Conservation (phyloP, 2,113 vertebrate genomes). For the Mystacornis crossleyi region DNA sequence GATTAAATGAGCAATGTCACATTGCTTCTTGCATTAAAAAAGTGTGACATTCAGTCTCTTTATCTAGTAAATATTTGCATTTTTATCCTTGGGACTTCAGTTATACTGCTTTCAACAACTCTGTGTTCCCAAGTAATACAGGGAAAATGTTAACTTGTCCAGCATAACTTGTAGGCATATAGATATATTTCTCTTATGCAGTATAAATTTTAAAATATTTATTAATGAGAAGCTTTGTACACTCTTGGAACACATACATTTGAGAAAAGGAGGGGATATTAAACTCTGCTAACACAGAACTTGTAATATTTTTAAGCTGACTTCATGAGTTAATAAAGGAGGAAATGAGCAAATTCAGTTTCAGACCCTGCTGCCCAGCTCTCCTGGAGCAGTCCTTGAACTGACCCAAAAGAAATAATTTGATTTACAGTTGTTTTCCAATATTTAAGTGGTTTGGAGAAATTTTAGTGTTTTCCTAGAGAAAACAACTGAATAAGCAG, state of each 20-base stretch:
- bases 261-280: not conserved
- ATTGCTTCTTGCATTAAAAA: conserved; percentile 1
- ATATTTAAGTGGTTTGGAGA: not conserved
- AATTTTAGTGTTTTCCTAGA: not conserved
- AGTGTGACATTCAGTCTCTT: conserved; percentile 13
- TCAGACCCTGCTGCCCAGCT: not conserved
- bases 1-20: conserved; percentile 54
- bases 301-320: conserved; percentile 12
- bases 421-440: not conserved
- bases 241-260: not conserved
- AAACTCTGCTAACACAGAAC: not conserved
- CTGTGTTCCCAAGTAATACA: not conserved
- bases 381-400: not conserved
- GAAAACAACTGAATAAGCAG: not conserved
- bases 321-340: conserved; percentile 8
- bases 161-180: not conserved
- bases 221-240: not conserved
- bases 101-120: not conserved
- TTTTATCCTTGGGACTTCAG: not conserved
- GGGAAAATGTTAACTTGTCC: not conserved
- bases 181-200: not conserved
- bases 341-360: conserved; percentile 8
- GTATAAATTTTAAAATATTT: not conserved
- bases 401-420: not conserved
- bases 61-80: conserved; percentile 16